Conservation (phyloP, 2,113 vertebrate species). For the Sinocyclocheilus rhinocerous region DNA sequence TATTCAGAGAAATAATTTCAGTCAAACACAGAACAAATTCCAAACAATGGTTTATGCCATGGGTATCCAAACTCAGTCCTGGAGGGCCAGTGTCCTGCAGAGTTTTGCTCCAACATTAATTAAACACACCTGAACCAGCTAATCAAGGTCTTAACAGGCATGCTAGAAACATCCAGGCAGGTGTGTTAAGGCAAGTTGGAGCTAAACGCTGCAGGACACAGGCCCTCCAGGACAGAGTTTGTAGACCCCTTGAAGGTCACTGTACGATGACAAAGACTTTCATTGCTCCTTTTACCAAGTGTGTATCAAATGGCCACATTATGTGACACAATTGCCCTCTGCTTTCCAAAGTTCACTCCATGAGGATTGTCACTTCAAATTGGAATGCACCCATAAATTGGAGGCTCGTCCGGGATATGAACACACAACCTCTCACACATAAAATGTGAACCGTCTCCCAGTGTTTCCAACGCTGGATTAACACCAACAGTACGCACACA, state of each 20-base stretch:
- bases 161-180: too few relatives aligned
- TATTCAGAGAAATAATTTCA: not conserved
- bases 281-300: not conserved
- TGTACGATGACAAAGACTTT: not conserved
- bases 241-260: not conserved
- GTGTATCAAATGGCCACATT: not conserved
- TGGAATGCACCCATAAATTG: not conserved
- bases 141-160: too few relatives aligned
- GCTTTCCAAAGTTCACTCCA: not conserved
- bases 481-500: not conserved
- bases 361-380: not conserved
- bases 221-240: too few relatives aligned
- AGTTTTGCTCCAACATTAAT: not conserved
- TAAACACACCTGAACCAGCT: not conserved
- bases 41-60: not conserved
- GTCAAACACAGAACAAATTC: not conserved
- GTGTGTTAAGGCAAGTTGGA: too few relatives aligned
- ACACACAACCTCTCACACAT: not conserved
- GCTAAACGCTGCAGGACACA: not conserved
- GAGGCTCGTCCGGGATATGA: conserved; percentile 11
- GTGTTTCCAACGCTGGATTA: not conserved
- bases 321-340: not conserved
- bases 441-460: not conserved
- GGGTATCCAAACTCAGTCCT: too few relatives aligned
- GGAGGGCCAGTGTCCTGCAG: too few relatives aligned